Evolutionary conservation across 1,140 invertebrate genomes (phyloP), one percentile per base, ranked within the genome.

Genomic region (Bilobella aurantiaca): DNA sequence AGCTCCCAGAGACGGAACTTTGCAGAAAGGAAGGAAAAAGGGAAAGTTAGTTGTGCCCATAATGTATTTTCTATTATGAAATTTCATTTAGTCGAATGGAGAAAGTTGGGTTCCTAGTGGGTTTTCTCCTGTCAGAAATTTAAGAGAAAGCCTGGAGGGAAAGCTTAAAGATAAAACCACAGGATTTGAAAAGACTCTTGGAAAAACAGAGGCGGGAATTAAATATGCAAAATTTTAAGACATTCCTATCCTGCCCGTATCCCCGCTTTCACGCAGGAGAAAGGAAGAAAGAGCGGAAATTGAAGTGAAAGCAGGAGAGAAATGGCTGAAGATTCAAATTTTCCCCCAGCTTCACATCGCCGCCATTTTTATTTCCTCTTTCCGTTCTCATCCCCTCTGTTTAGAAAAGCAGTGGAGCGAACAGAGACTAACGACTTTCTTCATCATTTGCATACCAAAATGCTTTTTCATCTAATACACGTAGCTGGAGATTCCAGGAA

Each of bases 201-300:
- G 62, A 64, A 59, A 65, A 65, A 65, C 32, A 25, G 28, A 18
- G 0, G 56, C 27, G 63, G 34, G 53, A 61, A 65, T 65, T 60
- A 65, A 65, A 61, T 65, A 65, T 60, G 64, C 28, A 61, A 34
- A 65, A 65, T 16, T 61, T 65, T 30, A 65, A 65, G 64, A 65
- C 58, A 61, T 47, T 58, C 25, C 34, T 53, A 12, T 53, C 49
- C 14, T 12, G 49, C 12, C 23, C 25, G 12, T 14, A 53, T 14
- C 5, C 23, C 21, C 49, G 21, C 14, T 23, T 12, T 8, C n/a
- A n/a, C 37, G n/a, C 12, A 53, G 21, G 49, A 18, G 14, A 12
- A 53, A 53, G 49, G 49, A 53, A 53, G 23, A 42, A n/a, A 42
- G 37, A 42, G n/a, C n/a, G n/a, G n/a, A n/a, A n/a, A n/a, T 42